Conservation (phyloP, 35 echinoderm and acorn worm genomes). For the Eucidaris tribuloides region DNA sequence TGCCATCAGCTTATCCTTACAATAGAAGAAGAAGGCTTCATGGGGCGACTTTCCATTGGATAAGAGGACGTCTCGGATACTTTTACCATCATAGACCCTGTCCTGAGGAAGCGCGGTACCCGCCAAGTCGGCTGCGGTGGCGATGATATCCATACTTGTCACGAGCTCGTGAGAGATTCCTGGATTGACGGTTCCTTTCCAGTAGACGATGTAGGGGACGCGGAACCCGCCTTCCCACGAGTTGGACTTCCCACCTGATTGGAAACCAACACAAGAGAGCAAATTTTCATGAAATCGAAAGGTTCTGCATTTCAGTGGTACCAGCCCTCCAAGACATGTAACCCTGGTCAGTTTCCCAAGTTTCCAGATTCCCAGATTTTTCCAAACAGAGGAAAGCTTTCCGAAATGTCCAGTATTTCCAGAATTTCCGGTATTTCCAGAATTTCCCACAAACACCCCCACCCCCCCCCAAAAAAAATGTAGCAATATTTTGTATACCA, state of each 20-base stretch:
- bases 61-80: constrained; percentile 12
- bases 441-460: too few species aligned
- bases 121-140: constrained; percentile 14
- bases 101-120: not conserved
- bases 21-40: constrained; percentile 27
- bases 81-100: constrained; percentile 25
- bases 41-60: not conserved
- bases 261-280: too few species aligned
- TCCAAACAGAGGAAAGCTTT: too few species aligned
- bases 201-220: constrained; percentile 28
- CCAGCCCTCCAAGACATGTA: too few species aligned
- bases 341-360: too few species aligned
- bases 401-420: too few species aligned
- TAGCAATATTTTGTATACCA: too few species aligned
- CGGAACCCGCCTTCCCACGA: constrained; percentile 52
- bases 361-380: too few species aligned
- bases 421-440: too few species aligned
- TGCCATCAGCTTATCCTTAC: constrained; percentile 30
- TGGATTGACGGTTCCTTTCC: constrained; percentile 28
- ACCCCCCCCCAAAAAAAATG: too few species aligned
- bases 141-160: constrained; percentile 38
- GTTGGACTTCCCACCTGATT: constrained; percentile 15
- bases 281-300: too few species aligned
- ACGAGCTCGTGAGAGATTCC: constrained; percentile 23
- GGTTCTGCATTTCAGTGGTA: too few species aligned